Evolutionary conservation across 2,888 invertebrate species (phyloP).

Genomic region (Cantharis rufa): DNA sequence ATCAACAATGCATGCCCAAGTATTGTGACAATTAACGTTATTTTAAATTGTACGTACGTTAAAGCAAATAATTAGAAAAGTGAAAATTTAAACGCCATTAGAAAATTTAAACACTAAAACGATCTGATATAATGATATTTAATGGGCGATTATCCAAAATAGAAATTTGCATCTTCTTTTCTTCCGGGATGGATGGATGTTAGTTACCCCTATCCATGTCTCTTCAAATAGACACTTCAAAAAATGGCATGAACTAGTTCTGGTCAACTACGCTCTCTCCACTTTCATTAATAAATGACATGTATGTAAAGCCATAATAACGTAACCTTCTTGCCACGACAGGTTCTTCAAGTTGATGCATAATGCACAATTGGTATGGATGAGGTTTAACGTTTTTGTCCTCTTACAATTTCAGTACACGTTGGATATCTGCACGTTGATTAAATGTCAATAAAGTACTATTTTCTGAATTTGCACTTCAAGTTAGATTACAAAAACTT

Average conservation of each 20-base stretch:
- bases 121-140: neutral
- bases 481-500: neutral
- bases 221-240: neutral
- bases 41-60: neutral
- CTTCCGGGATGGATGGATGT: neutral
- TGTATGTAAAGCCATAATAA: neutral
- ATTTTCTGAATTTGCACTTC: neutral
- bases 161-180: neutral
- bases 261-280: neutral
- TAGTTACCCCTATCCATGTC: neutral
- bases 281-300: neutral
- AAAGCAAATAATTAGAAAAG: neutral
- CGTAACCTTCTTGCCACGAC: neutral
- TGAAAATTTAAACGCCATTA: neutral
- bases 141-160: neutral
- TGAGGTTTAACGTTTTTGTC: neutral
- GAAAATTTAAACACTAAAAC: neutral
- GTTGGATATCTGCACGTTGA: neutral
- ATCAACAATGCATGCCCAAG: neutral
- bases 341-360: neutral
- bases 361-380: neutral
- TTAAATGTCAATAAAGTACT: neutral
- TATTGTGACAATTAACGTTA: neutral
- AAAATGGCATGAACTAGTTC: neutral
- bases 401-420: neutral